Evolutionary conservation across 2,888 invertebrate genomes (phyloP).

Genomic region (Erebia ligea): DNA sequence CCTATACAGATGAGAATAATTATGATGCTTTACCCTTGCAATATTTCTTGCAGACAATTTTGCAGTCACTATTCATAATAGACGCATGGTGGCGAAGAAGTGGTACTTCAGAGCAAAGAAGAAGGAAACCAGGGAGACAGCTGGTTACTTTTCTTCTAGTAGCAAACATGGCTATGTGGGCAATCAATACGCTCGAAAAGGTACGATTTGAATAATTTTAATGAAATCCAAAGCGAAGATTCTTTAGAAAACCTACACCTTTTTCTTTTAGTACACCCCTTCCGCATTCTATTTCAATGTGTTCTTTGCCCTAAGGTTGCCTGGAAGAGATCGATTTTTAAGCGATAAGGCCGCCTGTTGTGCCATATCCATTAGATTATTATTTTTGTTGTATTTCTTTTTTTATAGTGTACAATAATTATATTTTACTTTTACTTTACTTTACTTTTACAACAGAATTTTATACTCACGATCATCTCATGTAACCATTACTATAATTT

Average conservation of each 20-base stretch:
- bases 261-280: too few relatives aligned
- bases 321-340: too few relatives aligned
- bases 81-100: constrained; percentile 90
- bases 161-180: constrained; percentile 93
- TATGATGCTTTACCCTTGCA: background rate
- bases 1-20: too few relatives aligned
- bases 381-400: too few relatives aligned
- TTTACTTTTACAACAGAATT: background rate
- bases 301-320: too few relatives aligned
- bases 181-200: constrained; percentile 91
- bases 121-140: constrained; percentile 92
- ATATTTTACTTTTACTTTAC: too few relatives aligned
- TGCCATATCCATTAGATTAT: too few relatives aligned
- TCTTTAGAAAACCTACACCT: background rate
- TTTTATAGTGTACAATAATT: too few relatives aligned
- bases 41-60: constrained; percentile 81
- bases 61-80: constrained; percentile 91
- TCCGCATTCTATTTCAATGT: too few relatives aligned
- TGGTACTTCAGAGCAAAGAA: constrained; percentile 86
- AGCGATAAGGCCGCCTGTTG: too few relatives aligned
- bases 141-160: constrained; percentile 92
- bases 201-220: constrained; percentile 44
- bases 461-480: background rate
- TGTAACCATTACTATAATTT: too few relatives aligned
- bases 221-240: background rate